Conservation (phyloP, 2,113 vertebrate species). For the Lepisosteus oculatus region DNA sequence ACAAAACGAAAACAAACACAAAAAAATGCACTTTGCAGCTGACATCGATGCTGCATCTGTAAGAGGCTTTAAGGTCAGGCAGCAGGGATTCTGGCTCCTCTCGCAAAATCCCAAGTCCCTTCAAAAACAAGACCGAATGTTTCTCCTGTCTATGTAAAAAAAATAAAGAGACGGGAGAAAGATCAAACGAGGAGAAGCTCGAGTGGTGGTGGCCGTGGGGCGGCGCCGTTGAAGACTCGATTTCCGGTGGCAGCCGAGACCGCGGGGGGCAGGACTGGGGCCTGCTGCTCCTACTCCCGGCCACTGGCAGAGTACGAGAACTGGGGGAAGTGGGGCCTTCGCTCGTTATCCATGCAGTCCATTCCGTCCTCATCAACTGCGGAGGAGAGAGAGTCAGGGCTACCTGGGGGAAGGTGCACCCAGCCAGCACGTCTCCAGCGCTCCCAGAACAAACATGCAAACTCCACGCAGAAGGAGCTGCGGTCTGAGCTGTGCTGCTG, state of each 20-base stretch:
- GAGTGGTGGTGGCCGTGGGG: conserved; percentile 56
- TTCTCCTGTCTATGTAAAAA: conserved; percentile 33
- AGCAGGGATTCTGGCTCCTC: conserved; percentile 57
- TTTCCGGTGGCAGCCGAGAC: conserved; percentile 69
- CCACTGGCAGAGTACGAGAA: conserved; percentile 98
- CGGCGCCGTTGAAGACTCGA: conserved; percentile 66
- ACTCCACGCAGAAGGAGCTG: too few relatives aligned
- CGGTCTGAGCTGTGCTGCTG: too few relatives aligned
- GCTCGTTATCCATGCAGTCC: conserved; percentile 94
- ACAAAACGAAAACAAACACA: conserved; percentile 29
- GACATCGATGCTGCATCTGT: conserved; percentile 56
- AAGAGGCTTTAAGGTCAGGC: conserved; percentile 60
- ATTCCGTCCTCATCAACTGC: conserved; percentile 94
- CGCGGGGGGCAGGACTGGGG: conserved; percentile 61
- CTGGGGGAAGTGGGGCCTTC: conserved; percentile 96
- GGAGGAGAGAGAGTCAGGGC: conserved; percentile 12
- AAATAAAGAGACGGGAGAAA: conserved; percentile 37
- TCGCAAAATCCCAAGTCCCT: conserved; percentile 60
- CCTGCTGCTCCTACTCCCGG: conserved; percentile 74
- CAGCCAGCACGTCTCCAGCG: too few relatives aligned
- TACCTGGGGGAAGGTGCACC: too few relatives aligned
- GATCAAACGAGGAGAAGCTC: conserved; percentile 57
- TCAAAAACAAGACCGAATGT: conserved; percentile 44
- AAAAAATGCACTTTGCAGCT: conserved; percentile 56
- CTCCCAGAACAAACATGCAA: background rate